Base-by-base conservation (phyloP, 2,797 vertebrate species). In the Avahi laniger region DNA sequence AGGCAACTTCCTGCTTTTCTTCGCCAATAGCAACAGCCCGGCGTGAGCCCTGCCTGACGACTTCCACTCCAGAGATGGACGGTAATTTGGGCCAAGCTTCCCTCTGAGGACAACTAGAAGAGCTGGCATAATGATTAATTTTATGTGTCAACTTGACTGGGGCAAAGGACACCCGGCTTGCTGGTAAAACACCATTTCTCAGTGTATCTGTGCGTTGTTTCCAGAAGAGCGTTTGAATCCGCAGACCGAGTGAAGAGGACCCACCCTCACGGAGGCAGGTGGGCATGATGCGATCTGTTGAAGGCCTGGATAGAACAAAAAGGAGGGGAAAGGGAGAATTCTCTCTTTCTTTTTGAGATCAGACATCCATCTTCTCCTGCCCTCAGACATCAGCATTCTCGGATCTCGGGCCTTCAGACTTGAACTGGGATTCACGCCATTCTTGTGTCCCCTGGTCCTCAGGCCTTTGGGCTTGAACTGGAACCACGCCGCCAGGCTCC, bases 11-110 rank as follows among this genome's bases (percentile, higher is more conserved):
- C 94, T 20, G 8, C 7, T 20, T 38, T 50, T 13, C 41, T 41
- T 86, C 43, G 9, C 65, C n/a, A 52, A 4, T 0, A 15, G 54
- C 43, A 67, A 7, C 1, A 11, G 20, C 33, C 33, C 28, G 4
- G 17, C 4, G 1, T 0, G 17, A 72, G 24, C 2, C 30, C 8
- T 10, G 0, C 24, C 57, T 0, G 10, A 10, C 2, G 46, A 38
- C n/a, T 10, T 46, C 82, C 0, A 15, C 46, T 43, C 59, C 12
- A 35, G 38, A n/a, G 43, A 54, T 0, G 4, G 59, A 38, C 0
- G 8, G 65, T 10, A 59, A 93, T 41, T 20, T 38, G 67, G 54
- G 5, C 41, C 43, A 26, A 30, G 35, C 57, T 33, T 3, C 30
- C 54, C 28, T 52, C 72, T 75, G 54, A 75, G 46, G 48, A 81